Base-by-base conservation (phyloP, 2,888 invertebrate genomes). In the Arge pagana region DNA sequence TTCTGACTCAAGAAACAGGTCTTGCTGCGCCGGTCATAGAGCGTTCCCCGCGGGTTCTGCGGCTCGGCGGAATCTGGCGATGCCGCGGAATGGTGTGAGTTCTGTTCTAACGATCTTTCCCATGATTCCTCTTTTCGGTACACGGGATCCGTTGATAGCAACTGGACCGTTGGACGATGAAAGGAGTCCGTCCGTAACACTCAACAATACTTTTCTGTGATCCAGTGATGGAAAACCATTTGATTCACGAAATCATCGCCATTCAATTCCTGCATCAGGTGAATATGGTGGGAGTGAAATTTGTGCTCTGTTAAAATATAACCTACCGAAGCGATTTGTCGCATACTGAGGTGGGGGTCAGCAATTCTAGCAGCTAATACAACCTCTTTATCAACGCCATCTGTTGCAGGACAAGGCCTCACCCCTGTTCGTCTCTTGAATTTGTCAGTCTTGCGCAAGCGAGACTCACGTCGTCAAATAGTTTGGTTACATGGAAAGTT, bases 181-280 rank as follows among this genome's bases (percentile, higher is more conserved):
- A n/a, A n/a, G n/a, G n/a, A n/a, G n/a, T n/a, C n/a, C 23, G 10
- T 51, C 50, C 21, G 10, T 49, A 1, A 39, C 43, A 10, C 15
- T 15, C 2, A 35, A 35, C 8, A 35, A 2, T 35, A 18, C 3
- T 35, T 35, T 11, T 35, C 35, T 8, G 16, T 15, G 5, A 35
- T 7, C 35, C 18, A 35, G 16, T 35, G 35, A 15, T 18, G 18
- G 18, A 35, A 35, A 35, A 35, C 35, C 15, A 35, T 35, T 13
- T 8, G 13, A 15, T 35, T 35, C 3, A 35, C 16, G 3, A 15
- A 35, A 35, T 35, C 35, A 35, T 15, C 16, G 4, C 16, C 35
- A 35, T 35, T 10, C 16, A 35, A 10, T 13, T 35, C 3, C 8
- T 35, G 16, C 35, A 35, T 8, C 1, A 35, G 15, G 16, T 35